Base-by-base conservation (phyloP, 2,113 vertebrate species). In the Aptenodytes forsteri region DNA sequence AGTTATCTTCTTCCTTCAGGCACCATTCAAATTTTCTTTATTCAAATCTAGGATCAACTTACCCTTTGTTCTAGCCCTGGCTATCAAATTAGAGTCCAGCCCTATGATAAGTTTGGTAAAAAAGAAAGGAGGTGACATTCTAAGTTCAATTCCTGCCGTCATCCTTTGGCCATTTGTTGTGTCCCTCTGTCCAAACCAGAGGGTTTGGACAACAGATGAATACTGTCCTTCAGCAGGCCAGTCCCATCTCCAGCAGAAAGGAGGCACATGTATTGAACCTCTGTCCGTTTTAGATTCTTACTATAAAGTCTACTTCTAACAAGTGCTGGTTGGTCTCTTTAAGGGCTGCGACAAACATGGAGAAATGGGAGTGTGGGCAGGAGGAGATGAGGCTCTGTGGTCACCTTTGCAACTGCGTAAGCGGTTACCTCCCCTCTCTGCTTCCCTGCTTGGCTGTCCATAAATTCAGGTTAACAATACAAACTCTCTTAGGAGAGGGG, bases 21-120 rank as follows among this genome's bases (percentile, higher is more conserved):
- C 93, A 67, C 23, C 76, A 95, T 97, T 97, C 97, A 97, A 86
- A 97, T 97, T 86, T 91, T 79, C 67, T 94, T 56, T 96, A 98
- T 96, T 95, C 96, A 98, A 98, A 98, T 97, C 38, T 62, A 54
- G 59, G 61, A 79, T 95, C 73, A 96, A 40, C n/a, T 90, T 87
- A 85, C 77, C 34, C 83, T 97, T 97, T 96, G 95, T 95, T 96
- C 87, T 81, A 83, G 62, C n/a, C 64, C 50, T 70, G 58, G 54
- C 81, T 94, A 58, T 65, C 78, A 71, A 83, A 93, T 69, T 56
- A 50, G 73, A 95, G 73, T 79, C 81, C 72, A 85, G 55, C 58
- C 78, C 82, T 88, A 16, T 55, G 49, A 69, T 90, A 92, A 80
- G 17, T 69, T 50, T 65, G 85, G 92, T 90, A 85, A 77, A 82